Evolutionary conservation across 2,113 vertebrate species (phyloP).

Genomic region (Gulo gulo): DNA sequence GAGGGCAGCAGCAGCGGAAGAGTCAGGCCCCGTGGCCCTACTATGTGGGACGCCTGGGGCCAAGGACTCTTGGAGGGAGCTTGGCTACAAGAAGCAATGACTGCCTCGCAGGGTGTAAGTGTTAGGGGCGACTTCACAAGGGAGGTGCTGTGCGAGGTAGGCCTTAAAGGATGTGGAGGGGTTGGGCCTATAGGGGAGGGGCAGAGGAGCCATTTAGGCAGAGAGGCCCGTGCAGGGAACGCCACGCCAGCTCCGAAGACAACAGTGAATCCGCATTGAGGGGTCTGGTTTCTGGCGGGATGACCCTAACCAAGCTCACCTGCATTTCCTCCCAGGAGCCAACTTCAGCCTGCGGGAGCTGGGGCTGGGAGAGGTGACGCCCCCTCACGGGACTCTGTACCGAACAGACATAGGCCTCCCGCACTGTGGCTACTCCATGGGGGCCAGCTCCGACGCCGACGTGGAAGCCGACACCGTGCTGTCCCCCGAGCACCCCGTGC

Average conservation of each 20-base stretch:
- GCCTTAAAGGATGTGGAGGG: neutral
- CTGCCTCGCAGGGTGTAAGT: neutral
- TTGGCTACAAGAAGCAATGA: neutral
- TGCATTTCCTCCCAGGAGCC: constrained; percentile 82
- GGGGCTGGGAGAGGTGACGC: constrained; percentile 90
- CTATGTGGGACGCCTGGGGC: accelerated
- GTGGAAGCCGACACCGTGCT: constrained; percentile 92
- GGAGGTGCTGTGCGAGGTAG: neutral
- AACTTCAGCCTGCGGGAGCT: constrained; percentile 94
- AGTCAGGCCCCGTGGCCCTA: neutral
- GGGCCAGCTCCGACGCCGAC: constrained; percentile 92
- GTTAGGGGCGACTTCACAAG: neutral
- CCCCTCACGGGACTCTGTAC: constrained; percentile 90
- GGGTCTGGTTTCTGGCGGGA: neutral
- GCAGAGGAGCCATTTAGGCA: neutral
- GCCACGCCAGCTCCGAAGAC: neutral
- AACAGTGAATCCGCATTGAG: accelerated
- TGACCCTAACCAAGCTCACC: neutral
- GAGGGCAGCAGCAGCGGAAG: neutral
- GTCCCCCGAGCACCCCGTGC: constrained; percentile 92
- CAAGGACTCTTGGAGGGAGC: neutral
- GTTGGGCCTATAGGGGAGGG: neutral
- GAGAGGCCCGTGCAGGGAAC: accelerated
- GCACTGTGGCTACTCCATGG: constrained; percentile 92
- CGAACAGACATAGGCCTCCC: constrained; percentile 90